phyloP scores from a whole-genome alignment of 2,888 invertebrate genomes.

The Barypeithes pellucidus region DNA sequence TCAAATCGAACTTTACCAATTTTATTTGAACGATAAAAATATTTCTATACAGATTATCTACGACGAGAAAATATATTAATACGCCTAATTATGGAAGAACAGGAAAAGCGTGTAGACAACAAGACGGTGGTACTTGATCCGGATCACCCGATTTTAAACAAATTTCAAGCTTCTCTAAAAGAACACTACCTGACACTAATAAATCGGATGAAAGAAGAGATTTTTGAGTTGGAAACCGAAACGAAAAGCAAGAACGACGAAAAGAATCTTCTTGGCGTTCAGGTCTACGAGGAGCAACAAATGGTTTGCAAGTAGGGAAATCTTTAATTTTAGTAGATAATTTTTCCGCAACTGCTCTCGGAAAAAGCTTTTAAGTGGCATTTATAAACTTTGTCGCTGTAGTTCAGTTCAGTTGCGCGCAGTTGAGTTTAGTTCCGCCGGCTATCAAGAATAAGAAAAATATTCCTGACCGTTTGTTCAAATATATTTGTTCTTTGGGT shows the following conservation, averaged over 20 bases:
- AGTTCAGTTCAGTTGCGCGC: too few relatives aligned
- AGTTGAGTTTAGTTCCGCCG: too few relatives aligned
- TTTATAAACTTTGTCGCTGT: too few relatives aligned
- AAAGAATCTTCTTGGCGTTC: conserved; percentile 74
- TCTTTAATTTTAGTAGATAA: too few relatives aligned
- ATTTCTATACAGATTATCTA: not conserved
- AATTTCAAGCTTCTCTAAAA: conserved; percentile 62
- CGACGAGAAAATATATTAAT: not conserved
- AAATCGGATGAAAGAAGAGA: conserved; percentile 78
- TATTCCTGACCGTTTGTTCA: too few relatives aligned
- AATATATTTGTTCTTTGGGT: too few relatives aligned
- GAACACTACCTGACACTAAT: conserved; percentile 70
- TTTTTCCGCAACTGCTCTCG: too few relatives aligned
- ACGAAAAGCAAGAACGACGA: conserved; percentile 73
- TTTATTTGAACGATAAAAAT: not conserved
- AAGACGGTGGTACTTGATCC: conserved; percentile 59
- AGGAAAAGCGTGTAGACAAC: conserved; percentile 35
- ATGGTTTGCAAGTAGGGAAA: conserved; percentile 69
- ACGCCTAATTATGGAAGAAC: conserved; percentile 10
- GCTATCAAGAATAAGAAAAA: too few relatives aligned
- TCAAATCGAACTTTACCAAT: not conserved
- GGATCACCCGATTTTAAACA: conserved; percentile 62
- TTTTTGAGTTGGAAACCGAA: conserved; percentile 74
- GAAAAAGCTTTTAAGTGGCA: too few relatives aligned
- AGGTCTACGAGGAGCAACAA: conserved; percentile 77